These are phyloP conservation scores for Erinaceus europaeus DNA, from an alignment of 2,113 vertebrate species.

Conservation along the genomic window DNA sequence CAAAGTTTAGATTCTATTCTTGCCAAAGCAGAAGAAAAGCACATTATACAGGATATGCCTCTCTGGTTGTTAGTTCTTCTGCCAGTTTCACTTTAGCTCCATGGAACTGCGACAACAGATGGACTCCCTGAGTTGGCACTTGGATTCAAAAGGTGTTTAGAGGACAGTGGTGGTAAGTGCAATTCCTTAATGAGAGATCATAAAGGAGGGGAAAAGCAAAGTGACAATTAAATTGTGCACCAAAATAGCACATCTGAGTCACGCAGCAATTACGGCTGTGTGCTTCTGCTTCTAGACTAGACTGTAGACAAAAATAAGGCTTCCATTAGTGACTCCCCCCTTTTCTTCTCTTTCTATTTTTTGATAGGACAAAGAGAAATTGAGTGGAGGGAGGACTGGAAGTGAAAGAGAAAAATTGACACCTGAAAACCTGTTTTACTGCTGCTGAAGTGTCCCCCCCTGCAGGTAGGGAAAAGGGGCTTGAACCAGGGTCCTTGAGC, in stretches of 20 bases:
- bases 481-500: no score
- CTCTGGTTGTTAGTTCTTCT: constrained; percentile 23
- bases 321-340: no score
- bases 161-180: neutral
- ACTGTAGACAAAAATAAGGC: neutral
- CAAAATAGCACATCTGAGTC: neutral
- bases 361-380: no score
- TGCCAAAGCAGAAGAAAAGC: constrained; percentile 37
- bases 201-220: neutral
- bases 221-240: neutral
- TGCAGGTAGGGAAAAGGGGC: no score
- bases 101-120: neutral
- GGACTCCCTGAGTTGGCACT: constrained; percentile 17
- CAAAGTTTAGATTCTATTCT: constrained; percentile 54
- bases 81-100: constrained; percentile 43
- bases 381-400: no score
- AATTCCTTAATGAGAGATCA: constrained; percentile 51
- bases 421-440: no score
- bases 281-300: neutral
- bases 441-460: no score
- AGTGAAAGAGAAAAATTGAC: no score
- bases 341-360: no score
- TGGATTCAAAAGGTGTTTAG: constrained; percentile 50
- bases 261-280: neutral
- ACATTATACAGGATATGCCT: neutral